phyloP scores from a whole-genome alignment of 2,113 vertebrate species.

The Mesembrinibis cayennensis region DNA sequence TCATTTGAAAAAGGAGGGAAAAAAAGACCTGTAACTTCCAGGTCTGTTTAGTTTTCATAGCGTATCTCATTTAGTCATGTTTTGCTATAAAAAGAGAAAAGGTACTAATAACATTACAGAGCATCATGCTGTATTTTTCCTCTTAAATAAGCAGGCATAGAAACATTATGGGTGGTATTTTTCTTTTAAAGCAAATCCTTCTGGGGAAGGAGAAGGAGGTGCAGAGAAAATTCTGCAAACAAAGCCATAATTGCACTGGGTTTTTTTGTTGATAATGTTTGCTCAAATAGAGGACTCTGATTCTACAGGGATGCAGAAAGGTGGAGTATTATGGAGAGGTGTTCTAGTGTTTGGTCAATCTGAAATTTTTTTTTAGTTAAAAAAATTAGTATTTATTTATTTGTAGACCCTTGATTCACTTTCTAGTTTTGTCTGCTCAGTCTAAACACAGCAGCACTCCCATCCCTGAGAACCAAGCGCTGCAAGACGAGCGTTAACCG shows the following conservation, averaged over 20 bases:
- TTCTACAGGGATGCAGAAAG: background rate
- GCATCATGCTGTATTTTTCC: background rate
- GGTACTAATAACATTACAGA: background rate
- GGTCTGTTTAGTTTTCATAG: background rate
- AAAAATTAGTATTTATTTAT: background rate
- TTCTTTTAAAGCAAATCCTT: background rate
- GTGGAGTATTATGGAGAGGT: background rate
- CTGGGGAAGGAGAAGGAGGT: background rate
- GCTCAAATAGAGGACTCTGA: background rate
- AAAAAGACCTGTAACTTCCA: background rate
- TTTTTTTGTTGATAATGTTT: background rate
- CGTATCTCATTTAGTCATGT: background rate
- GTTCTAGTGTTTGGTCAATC: background rate
- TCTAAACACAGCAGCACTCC: background rate
- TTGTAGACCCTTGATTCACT: background rate
- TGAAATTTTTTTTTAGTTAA: background rate
- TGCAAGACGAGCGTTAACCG: background rate
- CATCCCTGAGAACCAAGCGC: background rate
- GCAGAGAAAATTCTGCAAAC: background rate
- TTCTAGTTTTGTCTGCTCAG: background rate
- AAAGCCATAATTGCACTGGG: background rate
- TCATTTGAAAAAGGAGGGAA: background rate
- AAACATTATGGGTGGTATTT: background rate
- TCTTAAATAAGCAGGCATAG: background rate
- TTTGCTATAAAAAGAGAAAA: background rate